Conservation (phyloP, 2,797 vertebrate species). For the Alosa sapidissima region DNA sequence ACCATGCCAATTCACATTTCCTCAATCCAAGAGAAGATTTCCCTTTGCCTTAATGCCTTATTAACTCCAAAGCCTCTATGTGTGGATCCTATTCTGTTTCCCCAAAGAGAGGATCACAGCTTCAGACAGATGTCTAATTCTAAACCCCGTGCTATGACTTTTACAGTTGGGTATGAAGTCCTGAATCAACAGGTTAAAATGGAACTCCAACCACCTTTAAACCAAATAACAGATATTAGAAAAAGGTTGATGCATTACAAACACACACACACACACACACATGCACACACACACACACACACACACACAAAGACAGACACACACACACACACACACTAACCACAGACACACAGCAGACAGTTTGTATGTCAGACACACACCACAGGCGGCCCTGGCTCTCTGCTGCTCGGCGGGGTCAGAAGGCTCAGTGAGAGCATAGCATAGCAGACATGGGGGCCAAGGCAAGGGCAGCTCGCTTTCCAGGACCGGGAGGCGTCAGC, state of each 20-base stretch:
- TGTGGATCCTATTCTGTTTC: neutral
- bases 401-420: neutral
- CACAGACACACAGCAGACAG: constrained; percentile 3
- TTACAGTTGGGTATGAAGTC: neutral
- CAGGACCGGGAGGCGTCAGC: neutral
- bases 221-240: neutral
- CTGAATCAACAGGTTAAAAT: neutral
- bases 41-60: neutral
- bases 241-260: too few species aligned
- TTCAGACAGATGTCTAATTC: neutral
- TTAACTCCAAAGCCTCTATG: neutral
- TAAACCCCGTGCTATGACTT: neutral
- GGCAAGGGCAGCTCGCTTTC: neutral
- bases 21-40: neutral
- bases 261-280: neutral
- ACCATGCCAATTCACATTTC: neutral
- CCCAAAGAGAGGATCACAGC: neutral
- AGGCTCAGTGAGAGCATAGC: neutral
- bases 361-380: neutral
- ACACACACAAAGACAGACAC: neutral
- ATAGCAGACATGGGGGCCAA: neutral
- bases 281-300: constrained; percentile 15
- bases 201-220: neutral
- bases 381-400: neutral
- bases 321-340: neutral